These are phyloP conservation scores for Emydoidea blandingii DNA, from an alignment of 2,797 vertebrate genomes.

Conservation along the genomic window DNA sequence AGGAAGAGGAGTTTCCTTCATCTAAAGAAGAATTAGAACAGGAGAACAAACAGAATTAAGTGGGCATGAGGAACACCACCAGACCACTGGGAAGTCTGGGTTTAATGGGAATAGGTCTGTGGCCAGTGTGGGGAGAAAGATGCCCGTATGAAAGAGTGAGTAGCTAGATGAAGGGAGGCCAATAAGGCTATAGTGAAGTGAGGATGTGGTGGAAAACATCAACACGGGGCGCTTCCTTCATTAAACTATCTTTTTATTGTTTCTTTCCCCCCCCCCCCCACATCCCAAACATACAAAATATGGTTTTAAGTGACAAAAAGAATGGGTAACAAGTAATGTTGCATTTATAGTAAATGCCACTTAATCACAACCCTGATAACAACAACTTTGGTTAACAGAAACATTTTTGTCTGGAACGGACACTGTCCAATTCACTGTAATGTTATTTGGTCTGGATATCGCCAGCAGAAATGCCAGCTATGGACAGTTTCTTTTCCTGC, in stretches of 20 bases:
- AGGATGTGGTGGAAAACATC: not conserved
- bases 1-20: no score
- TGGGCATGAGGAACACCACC: no score
- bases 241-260: not conserved
- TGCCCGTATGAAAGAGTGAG: not conserved
- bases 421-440: not conserved
- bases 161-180: not conserved
- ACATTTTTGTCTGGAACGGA: not conserved
- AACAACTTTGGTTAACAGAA: not conserved
- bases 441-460: not conserved
- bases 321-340: slow-evolving; percentile 8
- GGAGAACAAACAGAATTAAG: no score
- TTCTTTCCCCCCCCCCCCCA: no score
- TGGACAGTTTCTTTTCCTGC: not conserved
- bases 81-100: no score
- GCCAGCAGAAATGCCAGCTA: not conserved
- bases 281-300: not conserved
- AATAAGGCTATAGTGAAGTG: not conserved
- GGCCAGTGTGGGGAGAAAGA: no score
- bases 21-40: no score
- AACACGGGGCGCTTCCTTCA: not conserved
- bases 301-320: not conserved
- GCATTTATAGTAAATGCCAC: not conserved
- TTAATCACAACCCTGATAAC: not conserved
- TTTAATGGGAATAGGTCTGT: no score